Conservation (phyloP, 1,140 invertebrate species). For the Andricus grossulariae region DNA sequence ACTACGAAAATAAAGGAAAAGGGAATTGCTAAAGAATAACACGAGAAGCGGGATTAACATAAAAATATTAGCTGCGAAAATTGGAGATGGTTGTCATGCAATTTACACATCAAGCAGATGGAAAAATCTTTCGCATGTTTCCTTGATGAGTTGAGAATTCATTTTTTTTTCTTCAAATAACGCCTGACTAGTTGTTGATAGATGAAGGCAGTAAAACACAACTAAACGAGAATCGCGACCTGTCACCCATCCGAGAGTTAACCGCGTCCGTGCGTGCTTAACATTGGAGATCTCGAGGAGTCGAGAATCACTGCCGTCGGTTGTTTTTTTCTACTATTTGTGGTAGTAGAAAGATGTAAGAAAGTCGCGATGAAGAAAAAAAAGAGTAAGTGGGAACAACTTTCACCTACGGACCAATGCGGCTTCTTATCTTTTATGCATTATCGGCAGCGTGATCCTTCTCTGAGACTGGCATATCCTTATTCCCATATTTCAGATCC, state of each 20-base stretch:
- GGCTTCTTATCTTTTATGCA: constrained; percentile 69
- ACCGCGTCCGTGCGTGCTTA: too few species aligned
- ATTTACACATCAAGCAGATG: constrained; percentile 2
- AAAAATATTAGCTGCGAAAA: constrained; percentile 34
- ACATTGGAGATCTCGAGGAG: too few species aligned
- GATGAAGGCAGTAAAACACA: too few species aligned
- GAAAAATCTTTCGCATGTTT: background rate
- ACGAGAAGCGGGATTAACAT: constrained; percentile 15
- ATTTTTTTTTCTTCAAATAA: background rate
- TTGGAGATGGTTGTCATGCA: background rate
- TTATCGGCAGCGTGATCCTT: constrained; percentile 52
- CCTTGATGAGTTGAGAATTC: background rate
- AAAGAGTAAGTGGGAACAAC: constrained; percentile 30
- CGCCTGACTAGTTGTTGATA: too few species aligned
- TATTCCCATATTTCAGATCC: constrained; percentile 63
- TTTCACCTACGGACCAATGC: constrained; percentile 41
- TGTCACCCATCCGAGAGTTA: too few species aligned
- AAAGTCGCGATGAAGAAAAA: too few species aligned
- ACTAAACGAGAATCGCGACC: too few species aligned
- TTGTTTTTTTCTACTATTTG: too few species aligned
- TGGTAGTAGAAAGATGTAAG: too few species aligned
- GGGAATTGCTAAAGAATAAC: background rate
- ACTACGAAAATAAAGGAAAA: constrained; percentile 16
- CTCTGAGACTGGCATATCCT: constrained; percentile 20
- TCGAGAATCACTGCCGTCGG: too few species aligned